Percentiles rank a stretch among this genome's conserved stretches.
Evolutionary conservation across 2,888 invertebrate genomes (phyloP).

Genomic region (Mesochorus sp.): DNA sequence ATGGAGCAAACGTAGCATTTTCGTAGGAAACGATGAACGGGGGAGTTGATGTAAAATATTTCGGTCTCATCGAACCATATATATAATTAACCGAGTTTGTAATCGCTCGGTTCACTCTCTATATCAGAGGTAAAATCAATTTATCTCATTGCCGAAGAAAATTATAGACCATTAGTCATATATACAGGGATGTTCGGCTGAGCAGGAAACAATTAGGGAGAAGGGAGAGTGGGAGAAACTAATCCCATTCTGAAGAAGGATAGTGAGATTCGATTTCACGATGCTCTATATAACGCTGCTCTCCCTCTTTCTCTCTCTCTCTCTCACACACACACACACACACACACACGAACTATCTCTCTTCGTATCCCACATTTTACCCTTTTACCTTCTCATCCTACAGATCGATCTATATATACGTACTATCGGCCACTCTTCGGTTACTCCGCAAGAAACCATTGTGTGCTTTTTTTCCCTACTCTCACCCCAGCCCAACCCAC

Average conservation of each 20-base stretch:
- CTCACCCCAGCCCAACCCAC: not conserved
- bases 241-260: conserved; percentile 54
- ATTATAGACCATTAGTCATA: conserved; percentile 69
- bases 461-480: conserved; percentile 61
- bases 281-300: conserved; percentile 28
- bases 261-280: conserved; percentile 55
- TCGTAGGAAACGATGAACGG: not conserved
- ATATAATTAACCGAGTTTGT: conserved; percentile 56
- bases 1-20: too few relatives aligned
- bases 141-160: conserved; percentile 65
- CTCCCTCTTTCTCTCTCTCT: not conserved
- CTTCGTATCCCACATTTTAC: conserved; percentile 35
- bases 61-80: conserved; percentile 14
- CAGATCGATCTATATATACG: conserved; percentile 65
- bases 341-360: too few relatives aligned
- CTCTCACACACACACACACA: too few relatives aligned
- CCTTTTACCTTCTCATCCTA: conserved; percentile 21
- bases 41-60: conserved; percentile 2
- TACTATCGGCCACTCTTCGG: conserved; percentile 44
- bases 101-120: conserved; percentile 63
- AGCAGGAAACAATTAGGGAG: conserved; percentile 66
- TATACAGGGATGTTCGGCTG: conserved; percentile 53
- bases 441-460: conserved; percentile 67
- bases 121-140: conserved; percentile 36
- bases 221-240: conserved; percentile 61